A percentile compares a stretch with the other conserved stretches of the same genome.
Evolutionary conservation across 2,113 vertebrate genomes (phyloP).

Genomic region (Bothrops jararaca): DNA sequence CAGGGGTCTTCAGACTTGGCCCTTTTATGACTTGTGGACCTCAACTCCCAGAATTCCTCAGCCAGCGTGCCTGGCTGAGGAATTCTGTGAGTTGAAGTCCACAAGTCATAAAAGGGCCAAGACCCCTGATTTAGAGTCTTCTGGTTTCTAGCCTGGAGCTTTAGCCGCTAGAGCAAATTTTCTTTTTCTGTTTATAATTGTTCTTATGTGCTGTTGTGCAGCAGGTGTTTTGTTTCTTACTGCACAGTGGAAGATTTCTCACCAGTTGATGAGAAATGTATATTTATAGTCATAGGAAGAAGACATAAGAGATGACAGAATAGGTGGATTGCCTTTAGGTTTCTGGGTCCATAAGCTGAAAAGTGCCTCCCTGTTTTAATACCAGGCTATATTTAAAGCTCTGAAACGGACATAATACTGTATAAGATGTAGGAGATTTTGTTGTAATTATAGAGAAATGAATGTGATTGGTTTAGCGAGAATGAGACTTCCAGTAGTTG

Average conservation of each 20-base stretch:
- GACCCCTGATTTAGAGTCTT: not conserved
- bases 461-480: not conserved
- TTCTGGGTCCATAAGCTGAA: not conserved
- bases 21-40: too few relatives aligned
- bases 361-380: not conserved
- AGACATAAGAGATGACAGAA: not conserved
- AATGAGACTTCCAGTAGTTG: not conserved
- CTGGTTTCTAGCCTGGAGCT: not conserved
- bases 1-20: too few relatives aligned
- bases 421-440: not conserved
- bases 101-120: too few relatives aligned
- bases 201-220: not conserved
- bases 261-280: not conserved
- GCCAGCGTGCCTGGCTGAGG: too few relatives aligned
- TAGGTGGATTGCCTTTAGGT: not conserved
- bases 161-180: not conserved
- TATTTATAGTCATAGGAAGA: not conserved
- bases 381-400: not conserved
- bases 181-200: not conserved
- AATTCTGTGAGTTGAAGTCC: too few relatives aligned
- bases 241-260: not conserved
- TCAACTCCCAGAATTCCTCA: too few relatives aligned
- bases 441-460: not conserved
- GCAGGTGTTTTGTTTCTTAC: not conserved
- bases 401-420: not conserved